These are phyloP conservation scores for Podarcis lilfordi DNA, from an alignment of 2,797 vertebrate species.

Conservation along the genomic window DNA sequence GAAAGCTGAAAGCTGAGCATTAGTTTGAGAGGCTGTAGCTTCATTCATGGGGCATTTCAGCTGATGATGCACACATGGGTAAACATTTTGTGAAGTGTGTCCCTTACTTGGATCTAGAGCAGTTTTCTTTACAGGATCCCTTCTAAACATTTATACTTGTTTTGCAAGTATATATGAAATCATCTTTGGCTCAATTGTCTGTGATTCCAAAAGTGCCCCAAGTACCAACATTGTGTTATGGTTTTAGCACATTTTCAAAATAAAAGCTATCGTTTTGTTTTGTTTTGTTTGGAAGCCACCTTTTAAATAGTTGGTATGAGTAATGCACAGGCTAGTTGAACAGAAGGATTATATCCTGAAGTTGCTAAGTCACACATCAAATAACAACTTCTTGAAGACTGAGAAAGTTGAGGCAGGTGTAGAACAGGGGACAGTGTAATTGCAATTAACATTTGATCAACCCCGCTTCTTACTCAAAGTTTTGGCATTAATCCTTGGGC, in stretches of 20 bases:
- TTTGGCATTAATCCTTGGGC: conserved; percentile 50
- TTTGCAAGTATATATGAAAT: background rate
- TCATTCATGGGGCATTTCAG: conserved; percentile 2
- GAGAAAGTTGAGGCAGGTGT: conserved; percentile 14
- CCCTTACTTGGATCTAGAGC: background rate
- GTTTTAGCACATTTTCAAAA: background rate
- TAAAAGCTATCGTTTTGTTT: background rate
- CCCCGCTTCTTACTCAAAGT: conserved; percentile 42
- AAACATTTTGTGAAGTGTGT: background rate
- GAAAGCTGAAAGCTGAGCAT: background rate
- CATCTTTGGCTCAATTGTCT: background rate
- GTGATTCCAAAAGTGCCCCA: background rate
- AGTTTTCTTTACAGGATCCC: background rate
- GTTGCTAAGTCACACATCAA: background rate
- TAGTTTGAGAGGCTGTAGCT: background rate
- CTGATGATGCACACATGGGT: background rate
- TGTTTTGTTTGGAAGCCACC: background rate
- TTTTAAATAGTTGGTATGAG: background rate
- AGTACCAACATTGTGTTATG: fast-evolving
- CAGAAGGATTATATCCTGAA: conserved; percentile 11
- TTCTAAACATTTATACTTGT: background rate
- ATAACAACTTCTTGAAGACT: background rate
- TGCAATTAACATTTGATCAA: conserved; percentile 68
- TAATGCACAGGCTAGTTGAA: background rate
- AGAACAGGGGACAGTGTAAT: conserved; percentile 18